Base-by-base conservation (phyloP, 1,140 invertebrate species). In the Cecropterus lyciades region DNA sequence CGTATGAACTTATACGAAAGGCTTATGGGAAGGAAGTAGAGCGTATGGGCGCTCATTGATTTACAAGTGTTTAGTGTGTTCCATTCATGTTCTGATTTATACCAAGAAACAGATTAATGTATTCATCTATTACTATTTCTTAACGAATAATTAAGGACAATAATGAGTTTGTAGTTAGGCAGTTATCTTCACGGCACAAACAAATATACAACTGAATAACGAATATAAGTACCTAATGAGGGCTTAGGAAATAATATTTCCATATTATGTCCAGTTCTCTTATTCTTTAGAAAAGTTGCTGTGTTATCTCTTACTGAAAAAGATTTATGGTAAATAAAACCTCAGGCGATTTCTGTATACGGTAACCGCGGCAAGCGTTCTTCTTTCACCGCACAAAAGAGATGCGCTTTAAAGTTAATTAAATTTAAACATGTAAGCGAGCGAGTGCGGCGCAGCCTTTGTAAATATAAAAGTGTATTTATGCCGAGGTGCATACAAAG, bases 391-490 rank as follows among this genome's bases (percentile, higher is more conserved):
- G 67, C 70, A 86, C 76, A 85, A 85, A 85, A 75, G 80, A 77
- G 75, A 82, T 83, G 72, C 73, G 56, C 69, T 71, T 82, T 67
- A 82, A 79, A 83, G 79, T 85, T 86, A 86, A 88, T 88, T 88
- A 86, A 86, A 85, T 84, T 81, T 80, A 76, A 86, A 86, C 82
- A 78, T 82, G 80, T 75, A 79, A 77, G 68, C 65, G 66, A 72
- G 72, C 43, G 66, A 72, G 72, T 45, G 49, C 24, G 46, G 49
- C 24, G 30, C 63, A 45, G 48, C 49, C 62, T 71, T 70, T 71
- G 64, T 49, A 43, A 57, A 57, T 70, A 59, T 52, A 46, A 57
- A 51, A 60, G 48, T 69, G 40, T 65, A 66, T 72, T 69, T 73
- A 70, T 72, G 40, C 55, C 42, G 55, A 42, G 55, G 55, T 57